A percentile compares a stretch with the other conserved stretches of the same genome.
These are phyloP conservation scores for Emys orbicularis DNA, from an alignment of 2,797 vertebrate species.

Conservation along the genomic window DNA sequence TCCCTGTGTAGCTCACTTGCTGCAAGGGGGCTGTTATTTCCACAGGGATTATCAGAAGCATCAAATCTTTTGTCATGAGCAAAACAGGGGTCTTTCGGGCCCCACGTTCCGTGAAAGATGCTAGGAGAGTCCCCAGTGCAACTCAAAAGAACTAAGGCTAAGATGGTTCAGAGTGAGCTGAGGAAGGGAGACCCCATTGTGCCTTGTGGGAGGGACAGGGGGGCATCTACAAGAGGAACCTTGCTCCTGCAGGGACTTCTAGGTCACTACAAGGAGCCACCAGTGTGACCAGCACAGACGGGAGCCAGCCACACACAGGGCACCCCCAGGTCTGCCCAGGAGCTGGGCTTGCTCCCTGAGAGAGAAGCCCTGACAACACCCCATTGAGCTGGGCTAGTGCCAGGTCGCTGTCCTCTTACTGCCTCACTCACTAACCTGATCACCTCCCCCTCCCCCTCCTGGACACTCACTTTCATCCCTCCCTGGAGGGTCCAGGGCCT, in stretches of 20 bases:
- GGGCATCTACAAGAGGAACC: not conserved
- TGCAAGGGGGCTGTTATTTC: not conserved
- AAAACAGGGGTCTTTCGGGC: not conserved
- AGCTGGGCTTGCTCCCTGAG: not conserved
- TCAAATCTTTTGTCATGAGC: not conserved
- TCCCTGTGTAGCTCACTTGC: not conserved
- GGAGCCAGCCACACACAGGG: not conserved
- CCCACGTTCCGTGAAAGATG: not conserved
- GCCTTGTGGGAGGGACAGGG: not conserved
- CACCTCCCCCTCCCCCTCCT: not conserved
- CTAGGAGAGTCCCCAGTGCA: not conserved
- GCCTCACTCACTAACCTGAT: not conserved
- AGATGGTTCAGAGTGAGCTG: not conserved
- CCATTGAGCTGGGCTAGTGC: not conserved
- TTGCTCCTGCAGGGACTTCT: not conserved
- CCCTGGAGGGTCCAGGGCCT: not conserved
- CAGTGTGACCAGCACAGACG: not conserved
- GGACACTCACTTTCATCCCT: not conserved
- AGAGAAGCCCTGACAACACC: not conserved
- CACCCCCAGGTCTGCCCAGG: not conserved
- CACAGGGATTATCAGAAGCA: not conserved
- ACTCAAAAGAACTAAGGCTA: too few relatives aligned
- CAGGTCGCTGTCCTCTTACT: not conserved
- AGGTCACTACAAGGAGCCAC: not conserved
- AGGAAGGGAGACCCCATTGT: not conserved